Conservation (phyloP, 2,888 invertebrate species). For the Paralinhomoeus sp. region DNA sequence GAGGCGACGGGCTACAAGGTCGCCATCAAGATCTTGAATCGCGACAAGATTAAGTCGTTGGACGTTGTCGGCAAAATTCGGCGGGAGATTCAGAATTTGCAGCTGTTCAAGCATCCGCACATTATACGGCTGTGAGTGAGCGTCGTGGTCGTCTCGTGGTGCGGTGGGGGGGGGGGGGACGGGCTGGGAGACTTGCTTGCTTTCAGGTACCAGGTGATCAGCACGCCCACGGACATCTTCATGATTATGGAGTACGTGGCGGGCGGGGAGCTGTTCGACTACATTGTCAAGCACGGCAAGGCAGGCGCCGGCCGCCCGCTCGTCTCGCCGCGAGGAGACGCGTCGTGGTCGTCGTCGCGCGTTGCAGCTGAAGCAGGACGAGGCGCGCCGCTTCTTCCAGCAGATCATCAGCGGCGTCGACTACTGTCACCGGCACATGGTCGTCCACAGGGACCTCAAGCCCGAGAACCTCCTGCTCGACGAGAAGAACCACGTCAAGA, state of each 20-base stretch:
- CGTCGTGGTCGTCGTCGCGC: conserved; percentile 36
- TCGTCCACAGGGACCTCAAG: conserved; percentile 89
- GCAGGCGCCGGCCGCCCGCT: conserved; percentile 25
- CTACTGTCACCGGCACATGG: conserved; percentile 98
- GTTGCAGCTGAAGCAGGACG: conserved; percentile 62
- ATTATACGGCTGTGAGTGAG: conserved; percentile 81
- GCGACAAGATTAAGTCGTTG: conserved; percentile 90
- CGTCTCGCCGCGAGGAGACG: conserved; percentile 95
- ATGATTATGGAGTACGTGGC: conserved; percentile 99
- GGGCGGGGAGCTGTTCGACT: conserved; percentile 95
- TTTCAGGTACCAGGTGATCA: conserved; percentile 58
- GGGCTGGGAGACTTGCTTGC: too few relatives aligned
- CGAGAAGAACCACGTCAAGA: conserved; percentile 57
- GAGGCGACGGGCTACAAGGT: conserved; percentile 92
- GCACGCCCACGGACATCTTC: conserved; percentile 96
- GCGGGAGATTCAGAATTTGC: conserved; percentile 92
- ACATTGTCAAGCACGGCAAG: conserved; percentile 94
- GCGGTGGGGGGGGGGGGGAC: too few relatives aligned
- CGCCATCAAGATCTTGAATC: conserved; percentile 88
- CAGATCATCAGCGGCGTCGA: conserved; percentile 98
- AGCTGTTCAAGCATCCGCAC: conserved; percentile 96
- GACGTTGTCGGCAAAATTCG: conserved; percentile 98
- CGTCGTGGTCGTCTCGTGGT: too few relatives aligned
- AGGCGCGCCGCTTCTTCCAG: conserved; percentile 91
- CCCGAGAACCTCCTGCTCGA: conserved; percentile 58